These are phyloP conservation scores for Nomia melanderi DNA, from an alignment of 1,140 invertebrate species.

Conservation along the genomic window DNA sequence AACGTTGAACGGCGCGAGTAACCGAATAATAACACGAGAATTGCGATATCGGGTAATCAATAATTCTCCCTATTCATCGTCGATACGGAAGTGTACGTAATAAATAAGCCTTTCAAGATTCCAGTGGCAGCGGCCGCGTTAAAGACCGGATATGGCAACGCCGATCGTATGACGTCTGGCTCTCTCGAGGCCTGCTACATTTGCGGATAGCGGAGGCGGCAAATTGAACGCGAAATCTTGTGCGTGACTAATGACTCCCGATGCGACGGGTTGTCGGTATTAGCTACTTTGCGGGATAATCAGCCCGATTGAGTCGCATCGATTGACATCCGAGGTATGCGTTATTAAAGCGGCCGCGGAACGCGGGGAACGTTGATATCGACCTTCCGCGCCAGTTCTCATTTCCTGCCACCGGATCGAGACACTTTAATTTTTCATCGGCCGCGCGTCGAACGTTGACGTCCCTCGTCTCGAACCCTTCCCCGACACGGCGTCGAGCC, in stretches of 20 bases:
- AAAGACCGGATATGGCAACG: no score
- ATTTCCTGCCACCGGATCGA: neutral
- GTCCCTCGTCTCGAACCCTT: no score
- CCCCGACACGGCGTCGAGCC: no score
- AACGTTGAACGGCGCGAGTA: no score
- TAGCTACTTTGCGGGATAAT: neutral
- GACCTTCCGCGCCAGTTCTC: neutral
- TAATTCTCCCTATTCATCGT: no score
- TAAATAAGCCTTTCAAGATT: no score
- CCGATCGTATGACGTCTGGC: no score
- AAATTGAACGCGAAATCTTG: neutral
- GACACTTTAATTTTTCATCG: neutral
- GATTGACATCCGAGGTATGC: neutral
- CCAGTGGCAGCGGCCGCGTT: no score
- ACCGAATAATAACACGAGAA: no score
- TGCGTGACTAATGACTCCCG: conserved; percentile 25
- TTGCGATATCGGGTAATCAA: no score
- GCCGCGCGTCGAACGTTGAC: no score
- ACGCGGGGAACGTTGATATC: conserved; percentile 14
- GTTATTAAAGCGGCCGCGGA: neutral
- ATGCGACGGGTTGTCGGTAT: conserved; percentile 1
- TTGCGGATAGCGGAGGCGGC: neutral
- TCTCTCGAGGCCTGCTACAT: neutral
- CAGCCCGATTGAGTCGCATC: neutral
- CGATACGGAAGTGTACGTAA: no score